Conservation (phyloP, 1,140 invertebrate genomes). For the Drosophila teissieri region DNA sequence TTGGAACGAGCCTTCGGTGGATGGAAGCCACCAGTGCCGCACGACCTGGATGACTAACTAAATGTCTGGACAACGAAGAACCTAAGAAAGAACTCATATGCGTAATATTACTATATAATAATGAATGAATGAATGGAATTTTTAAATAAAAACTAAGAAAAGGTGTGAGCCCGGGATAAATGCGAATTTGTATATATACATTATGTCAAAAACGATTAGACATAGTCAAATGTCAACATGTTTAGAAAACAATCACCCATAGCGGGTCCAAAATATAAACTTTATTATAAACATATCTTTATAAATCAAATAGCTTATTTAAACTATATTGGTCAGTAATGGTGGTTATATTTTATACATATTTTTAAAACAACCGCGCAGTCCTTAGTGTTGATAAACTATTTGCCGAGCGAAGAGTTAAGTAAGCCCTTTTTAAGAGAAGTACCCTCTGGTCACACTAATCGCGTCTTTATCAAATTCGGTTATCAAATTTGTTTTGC, state of each 20-base stretch:
- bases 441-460: background rate
- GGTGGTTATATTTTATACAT: too few relatives aligned
- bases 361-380: background rate
- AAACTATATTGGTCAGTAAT: too few relatives aligned
- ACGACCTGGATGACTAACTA: slow-evolving; percentile 24
- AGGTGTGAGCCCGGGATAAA: background rate
- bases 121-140: too few relatives aligned
- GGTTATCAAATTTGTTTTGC: slow-evolving; percentile 16
- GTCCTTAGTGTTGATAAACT: background rate
- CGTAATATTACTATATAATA: too few relatives aligned
- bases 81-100: background rate
- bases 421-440: background rate
- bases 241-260: too few relatives aligned
- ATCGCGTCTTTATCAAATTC: slow-evolving; percentile 8
- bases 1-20: slow-evolving; percentile 93
- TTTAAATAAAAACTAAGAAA: too few relatives aligned
- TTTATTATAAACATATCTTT: background rate
- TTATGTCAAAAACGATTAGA: too few relatives aligned
- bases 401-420: background rate
- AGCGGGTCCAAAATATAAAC: too few relatives aligned
- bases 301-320: background rate
- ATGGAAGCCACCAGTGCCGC: slow-evolving; percentile 86
- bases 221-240: too few relatives aligned
- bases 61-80: background rate
- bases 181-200: background rate